Evolutionary conservation across 2,113 vertebrate species (phyloP), one percentile per base, ranked within the genome.

Genomic region (Dasyprocta punctata): DNA sequence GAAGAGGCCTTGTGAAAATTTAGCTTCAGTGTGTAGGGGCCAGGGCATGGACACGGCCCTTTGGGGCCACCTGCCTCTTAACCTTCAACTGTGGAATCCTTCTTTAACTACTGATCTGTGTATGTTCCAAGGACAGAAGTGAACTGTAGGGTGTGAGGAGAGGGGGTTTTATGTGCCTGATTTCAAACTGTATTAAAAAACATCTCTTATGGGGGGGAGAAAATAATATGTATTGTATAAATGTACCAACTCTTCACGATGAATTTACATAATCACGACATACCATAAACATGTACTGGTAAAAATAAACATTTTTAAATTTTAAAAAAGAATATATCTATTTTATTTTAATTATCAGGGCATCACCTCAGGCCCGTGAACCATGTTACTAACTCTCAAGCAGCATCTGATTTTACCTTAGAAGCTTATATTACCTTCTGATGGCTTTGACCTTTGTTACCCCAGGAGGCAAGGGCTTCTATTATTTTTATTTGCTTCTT

Each of bases 401-500:
- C 5, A 69, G 89, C 73, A 65, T 86, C 56, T 30, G 38, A 52
- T 94, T 87, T 71, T 77, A 89, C 61, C 52, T 58, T 36, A 38
- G 71, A 30, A 56, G 47, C 71, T 75, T 84, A 20, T 33, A 9
- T 96, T 47, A 69, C 49, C 73, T 90, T 85, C 47, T 12, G 44
- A 67, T 77, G 52, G 65, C 81, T 90, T 92, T 87, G 71, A 26
- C 84, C 44, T 95, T 60, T 92, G n/a, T 92, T 52, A 81, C 3
- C 8, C 30, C 65, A 67, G 80, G 65, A 82, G 13, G 58, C 22
- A 11, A 30, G 67, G 49, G 17, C 36, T 94, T 86, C 73, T 44
- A 12, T 60, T 49, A 65, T 90, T 60, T 92, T 77, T 67, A 81
- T 89, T 86, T 22, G 17, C 41, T 24, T 77, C 41, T 13, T 92